These are phyloP conservation scores for Craniophora ligustri DNA, from an alignment of 2,888 invertebrate species.

Conservation along the genomic window DNA sequence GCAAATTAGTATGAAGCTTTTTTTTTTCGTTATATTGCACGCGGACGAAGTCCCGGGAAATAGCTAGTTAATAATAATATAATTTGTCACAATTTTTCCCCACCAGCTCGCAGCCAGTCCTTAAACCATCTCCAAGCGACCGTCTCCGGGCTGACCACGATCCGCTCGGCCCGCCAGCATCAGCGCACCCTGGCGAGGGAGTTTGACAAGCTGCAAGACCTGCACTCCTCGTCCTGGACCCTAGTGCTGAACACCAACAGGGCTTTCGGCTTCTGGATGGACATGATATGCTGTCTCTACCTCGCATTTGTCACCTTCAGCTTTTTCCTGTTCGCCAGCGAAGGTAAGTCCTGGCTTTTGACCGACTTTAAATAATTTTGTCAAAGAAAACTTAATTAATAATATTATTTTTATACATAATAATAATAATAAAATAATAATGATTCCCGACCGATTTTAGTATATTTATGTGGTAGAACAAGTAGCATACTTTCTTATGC, in stretches of 20 bases:
- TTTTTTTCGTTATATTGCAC: no score
- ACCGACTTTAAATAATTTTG: no score
- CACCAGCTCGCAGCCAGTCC: conserved; percentile 94
- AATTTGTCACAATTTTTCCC: not conserved
- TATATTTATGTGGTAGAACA: no score
- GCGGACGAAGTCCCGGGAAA: no score
- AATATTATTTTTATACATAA: no score
- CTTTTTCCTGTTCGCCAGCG: conserved; percentile 88
- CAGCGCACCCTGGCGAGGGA: conserved; percentile 91
- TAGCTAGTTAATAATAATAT: no score
- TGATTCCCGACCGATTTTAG: no score
- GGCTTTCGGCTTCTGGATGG: conserved; percentile 89
- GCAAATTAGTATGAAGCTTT: no score
- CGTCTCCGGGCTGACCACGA: conserved; percentile 94
- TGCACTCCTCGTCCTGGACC: conserved; percentile 66
- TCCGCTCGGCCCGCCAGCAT: conserved; percentile 92
- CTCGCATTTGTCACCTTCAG: conserved; percentile 90
- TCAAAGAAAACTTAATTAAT: no score
- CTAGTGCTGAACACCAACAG: conserved; percentile 72
- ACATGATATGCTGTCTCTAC: conserved; percentile 88
- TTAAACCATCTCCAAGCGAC: conserved; percentile 95
- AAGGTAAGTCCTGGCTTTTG: conserved; percentile 60
- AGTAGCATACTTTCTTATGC: no score
- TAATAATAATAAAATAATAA: no score
- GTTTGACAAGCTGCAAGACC: conserved; percentile 90